Evolutionary conservation across 2,797 vertebrate species (phyloP).

Genomic region (Rachycentron canadum): DNA sequence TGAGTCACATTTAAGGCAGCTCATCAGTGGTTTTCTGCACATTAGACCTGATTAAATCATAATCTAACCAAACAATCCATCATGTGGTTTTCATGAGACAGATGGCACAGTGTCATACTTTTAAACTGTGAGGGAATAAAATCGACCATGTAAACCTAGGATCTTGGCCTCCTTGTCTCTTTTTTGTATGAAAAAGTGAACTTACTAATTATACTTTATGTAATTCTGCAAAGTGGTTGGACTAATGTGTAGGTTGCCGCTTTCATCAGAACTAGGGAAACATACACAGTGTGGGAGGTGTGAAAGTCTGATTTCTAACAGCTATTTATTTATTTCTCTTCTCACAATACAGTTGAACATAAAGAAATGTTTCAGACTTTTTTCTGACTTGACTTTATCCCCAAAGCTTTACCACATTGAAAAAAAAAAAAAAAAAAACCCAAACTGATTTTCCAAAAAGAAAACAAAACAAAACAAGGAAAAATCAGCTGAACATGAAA

Average conservation of each 20-base stretch:
- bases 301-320: conserved; percentile 48
- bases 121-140: neutral
- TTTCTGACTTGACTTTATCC: conserved; percentile 35
- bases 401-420: conserved; percentile 26
- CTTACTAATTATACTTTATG: conserved; percentile 58
- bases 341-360: conserved; percentile 26
- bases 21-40: conserved; percentile 6
- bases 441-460: conserved; percentile 8
- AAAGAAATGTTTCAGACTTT: conserved; percentile 29
- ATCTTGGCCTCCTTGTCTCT: neutral
- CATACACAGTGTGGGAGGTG: conserved; percentile 49
- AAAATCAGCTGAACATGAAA: neutral
- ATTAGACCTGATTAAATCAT: neutral
- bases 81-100: neutral
- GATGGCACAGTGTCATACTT: conserved; percentile 1
- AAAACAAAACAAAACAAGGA: conserved; percentile 21
- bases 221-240: conserved; percentile 42
- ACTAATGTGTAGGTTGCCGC: conserved; percentile 45
- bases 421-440: neutral
- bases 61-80: conserved; percentile 5
- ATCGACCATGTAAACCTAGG: conserved; percentile 2
- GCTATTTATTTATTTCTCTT: neutral
- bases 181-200: conserved; percentile 24
- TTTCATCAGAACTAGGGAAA: conserved; percentile 59
- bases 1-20: neutral